Evolutionary conservation across 2,797 vertebrate species (phyloP).

Genomic region (Gadopsis bispinosus): DNA sequence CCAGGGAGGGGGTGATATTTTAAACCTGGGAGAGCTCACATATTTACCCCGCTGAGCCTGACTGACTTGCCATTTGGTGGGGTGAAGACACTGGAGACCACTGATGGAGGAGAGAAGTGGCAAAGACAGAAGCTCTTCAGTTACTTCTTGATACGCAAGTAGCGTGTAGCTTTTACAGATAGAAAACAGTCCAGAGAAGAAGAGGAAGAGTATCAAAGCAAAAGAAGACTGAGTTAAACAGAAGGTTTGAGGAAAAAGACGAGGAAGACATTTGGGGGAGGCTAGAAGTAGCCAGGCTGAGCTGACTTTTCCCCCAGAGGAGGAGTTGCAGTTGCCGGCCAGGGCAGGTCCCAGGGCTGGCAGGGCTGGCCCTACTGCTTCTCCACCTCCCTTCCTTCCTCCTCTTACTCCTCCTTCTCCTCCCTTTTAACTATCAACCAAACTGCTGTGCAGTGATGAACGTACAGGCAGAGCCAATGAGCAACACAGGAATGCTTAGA

Average conservation of each 20-base stretch:
- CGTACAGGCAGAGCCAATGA: conserved; percentile 73
- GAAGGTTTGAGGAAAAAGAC: conserved; percentile 38
- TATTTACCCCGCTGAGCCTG: conserved; percentile 85
- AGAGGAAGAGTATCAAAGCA: conserved; percentile 36
- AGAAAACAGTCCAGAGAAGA: conserved; percentile 23
- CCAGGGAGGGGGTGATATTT: conserved; percentile 83
- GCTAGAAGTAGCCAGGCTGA: conserved; percentile 74
- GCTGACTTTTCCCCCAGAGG: conserved; percentile 79
- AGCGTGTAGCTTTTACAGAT: conserved; percentile 35
- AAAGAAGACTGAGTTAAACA: conserved; percentile 32
- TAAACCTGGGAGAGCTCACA: conserved; percentile 81
- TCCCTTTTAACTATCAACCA: conserved; percentile 58
- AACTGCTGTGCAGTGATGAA: conserved; percentile 86
- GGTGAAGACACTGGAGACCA: conserved; percentile 73
- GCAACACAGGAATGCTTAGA: conserved; percentile 68
- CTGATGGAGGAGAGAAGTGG: conserved; percentile 52
- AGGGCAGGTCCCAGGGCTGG: conserved; percentile 83
- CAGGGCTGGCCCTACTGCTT: conserved; percentile 86
- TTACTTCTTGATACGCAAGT: conserved; percentile 33
- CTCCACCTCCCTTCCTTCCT: conserved; percentile 82
- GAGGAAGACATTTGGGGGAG: conserved; percentile 48
- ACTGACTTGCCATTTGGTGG: conserved; percentile 83
- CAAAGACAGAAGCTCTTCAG: conserved; percentile 42
- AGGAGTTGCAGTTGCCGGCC: conserved; percentile 84
- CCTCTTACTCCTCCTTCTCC: conserved; percentile 72